Base-by-base conservation (phyloP, 2,888 invertebrate genomes). In the Cinara cedri region DNA sequence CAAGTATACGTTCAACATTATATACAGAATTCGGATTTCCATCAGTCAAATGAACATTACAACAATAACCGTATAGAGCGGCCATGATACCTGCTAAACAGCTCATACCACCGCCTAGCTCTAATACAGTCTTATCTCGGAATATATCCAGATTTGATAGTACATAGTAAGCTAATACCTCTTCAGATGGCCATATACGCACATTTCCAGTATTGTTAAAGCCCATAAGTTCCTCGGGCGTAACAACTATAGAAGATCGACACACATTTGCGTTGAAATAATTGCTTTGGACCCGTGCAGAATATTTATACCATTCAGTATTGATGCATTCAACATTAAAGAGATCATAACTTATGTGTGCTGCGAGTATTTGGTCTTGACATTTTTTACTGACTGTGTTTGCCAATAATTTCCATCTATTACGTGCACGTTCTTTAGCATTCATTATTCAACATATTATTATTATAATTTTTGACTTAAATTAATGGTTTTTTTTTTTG, bases 21-120 rank as follows among this genome's bases (percentile, higher is more conserved):
- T 91, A 90, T 63, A 93, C 89, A 81, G 93, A 92, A 60, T 90
- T 88, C 83, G 89, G 89, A 86, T 94, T 94, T 51, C 94, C 94
- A 85, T 94, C 94, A 16, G 93, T 93, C 51, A 94, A 87, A 82
- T 90, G 88, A 6, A 94, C 90, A 34, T 87, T 86, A 82, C 87
- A 87, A 0, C 92, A 89, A 70, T 88, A 87, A 80, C 90, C 89
- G 83, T 90, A 91, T 84, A 91, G 91, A 80, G 92, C 91, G 71
- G 90, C 87, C 84, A 92, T 89, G 16, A 94, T 86, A 1, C 93
- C 94, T 10, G 93, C 93, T 46, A 94, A 86, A 83, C 93, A 93
- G 24, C 93, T 93, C 92, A 94, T 94, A 3, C 94, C 94, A 21
- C 94, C 94, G 3, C 94, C 94, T 62, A 94, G 86, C 85, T 94